These are phyloP conservation scores for Himalopsyche kuldschensis DNA, from an alignment of 2,888 invertebrate genomes.

Conservation along the genomic window DNA sequence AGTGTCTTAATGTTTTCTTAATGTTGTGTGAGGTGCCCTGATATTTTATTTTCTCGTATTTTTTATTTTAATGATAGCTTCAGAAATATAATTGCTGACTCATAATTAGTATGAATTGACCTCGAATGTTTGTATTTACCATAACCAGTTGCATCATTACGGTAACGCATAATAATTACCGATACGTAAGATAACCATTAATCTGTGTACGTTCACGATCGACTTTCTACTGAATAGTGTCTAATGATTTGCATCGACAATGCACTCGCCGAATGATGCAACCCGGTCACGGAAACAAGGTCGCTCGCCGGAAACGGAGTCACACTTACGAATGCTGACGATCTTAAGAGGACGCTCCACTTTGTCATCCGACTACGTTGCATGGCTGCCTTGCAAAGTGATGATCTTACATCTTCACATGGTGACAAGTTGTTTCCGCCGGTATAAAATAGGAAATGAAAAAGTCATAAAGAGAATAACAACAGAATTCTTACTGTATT, in stretches of 20 bases:
- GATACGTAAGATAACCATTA: not conserved
- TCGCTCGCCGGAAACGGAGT: not conserved
- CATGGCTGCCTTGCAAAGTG: not conserved
- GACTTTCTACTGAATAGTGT: not conserved
- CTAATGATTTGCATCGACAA: not conserved
- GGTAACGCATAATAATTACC: not conserved
- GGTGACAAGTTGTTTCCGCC: not conserved
- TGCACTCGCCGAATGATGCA: slow-evolving; percentile 4
- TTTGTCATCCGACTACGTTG: not conserved
- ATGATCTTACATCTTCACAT: not conserved
- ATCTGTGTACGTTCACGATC: not conserved
- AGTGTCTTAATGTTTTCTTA: no score
- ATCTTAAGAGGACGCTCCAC: not conserved
- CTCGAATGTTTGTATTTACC: not conserved
- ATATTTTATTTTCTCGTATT: no score
- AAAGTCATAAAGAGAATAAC: not conserved
- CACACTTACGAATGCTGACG: not conserved
- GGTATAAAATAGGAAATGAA: not conserved
- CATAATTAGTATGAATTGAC: not conserved
- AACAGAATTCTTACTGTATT: no score
- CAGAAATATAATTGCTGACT: no score
- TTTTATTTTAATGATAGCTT: no score
- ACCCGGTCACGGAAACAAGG: slow-evolving; percentile 19
- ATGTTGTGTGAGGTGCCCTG: no score
- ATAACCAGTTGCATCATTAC: not conserved